Percentiles rank a stretch among this genome's conserved stretches.
These are phyloP conservation scores for Anguilla rostrata DNA, from an alignment of 2,113 vertebrate genomes.

Conservation along the genomic window DNA sequence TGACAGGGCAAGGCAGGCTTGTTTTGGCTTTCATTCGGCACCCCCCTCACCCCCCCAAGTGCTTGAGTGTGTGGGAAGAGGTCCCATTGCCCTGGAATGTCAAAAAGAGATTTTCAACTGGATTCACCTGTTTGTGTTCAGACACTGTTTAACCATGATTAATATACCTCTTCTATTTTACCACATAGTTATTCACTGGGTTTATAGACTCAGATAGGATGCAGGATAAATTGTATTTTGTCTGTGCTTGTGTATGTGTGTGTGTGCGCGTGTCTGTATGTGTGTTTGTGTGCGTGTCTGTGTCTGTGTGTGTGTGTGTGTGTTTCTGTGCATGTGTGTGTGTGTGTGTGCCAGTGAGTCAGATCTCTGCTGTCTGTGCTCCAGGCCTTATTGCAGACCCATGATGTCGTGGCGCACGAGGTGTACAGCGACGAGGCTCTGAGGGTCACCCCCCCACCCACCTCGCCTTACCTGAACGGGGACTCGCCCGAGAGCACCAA, in stretches of 20 bases:
- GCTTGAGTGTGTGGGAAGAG: background rate
- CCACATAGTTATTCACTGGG: background rate
- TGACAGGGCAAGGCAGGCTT: too few species aligned
- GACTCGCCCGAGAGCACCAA: slow-evolving; percentile 96
- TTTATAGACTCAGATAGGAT: background rate
- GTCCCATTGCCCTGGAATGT: background rate
- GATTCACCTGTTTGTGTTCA: background rate
- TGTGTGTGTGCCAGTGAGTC: background rate
- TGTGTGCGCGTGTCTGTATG: slow-evolving; percentile 5
- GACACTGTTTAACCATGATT: background rate
- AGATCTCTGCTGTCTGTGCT: background rate
- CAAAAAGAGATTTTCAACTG: background rate
- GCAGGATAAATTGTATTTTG: background rate
- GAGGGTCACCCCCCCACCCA: slow-evolving; percentile 95
- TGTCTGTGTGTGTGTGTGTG: background rate
- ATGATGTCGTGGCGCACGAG: slow-evolving; percentile 98
- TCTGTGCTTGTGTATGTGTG: slow-evolving; percentile 1
- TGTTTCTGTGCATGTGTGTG: background rate
- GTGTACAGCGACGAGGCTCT: slow-evolving; percentile 96
- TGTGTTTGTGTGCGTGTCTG: slow-evolving; percentile 13
- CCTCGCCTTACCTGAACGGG: slow-evolving; percentile 95
- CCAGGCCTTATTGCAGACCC: slow-evolving; percentile 97
- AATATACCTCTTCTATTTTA: background rate
- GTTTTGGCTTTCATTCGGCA: too few species aligned
- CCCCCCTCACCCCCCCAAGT: background rate